These are phyloP conservation scores for Eurytoma californica DNA, from an alignment of 2,888 invertebrate genomes.

Conservation along the genomic window DNA sequence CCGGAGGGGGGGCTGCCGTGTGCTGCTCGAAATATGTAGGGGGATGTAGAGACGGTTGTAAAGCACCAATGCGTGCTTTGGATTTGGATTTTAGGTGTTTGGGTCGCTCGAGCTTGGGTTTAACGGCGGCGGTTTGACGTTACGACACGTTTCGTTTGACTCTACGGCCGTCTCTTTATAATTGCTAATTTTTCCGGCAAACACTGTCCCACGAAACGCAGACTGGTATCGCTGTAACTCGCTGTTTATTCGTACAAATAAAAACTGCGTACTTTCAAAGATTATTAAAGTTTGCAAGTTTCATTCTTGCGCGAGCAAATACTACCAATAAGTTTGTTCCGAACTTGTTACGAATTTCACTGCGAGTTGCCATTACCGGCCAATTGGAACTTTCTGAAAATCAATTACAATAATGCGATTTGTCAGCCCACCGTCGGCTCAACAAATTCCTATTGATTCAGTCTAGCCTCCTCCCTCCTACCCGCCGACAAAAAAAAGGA, in stretches of 20 bases:
- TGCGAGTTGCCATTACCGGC: too few relatives aligned
- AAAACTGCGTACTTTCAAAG: too few relatives aligned
- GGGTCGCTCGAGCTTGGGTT: neutral
- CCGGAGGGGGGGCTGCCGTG: neutral
- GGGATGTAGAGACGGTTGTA: conserved; percentile 25
- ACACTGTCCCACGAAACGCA: too few relatives aligned
- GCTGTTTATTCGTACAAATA: too few relatives aligned
- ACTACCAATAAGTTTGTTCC: too few relatives aligned
- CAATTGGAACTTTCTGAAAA: neutral
- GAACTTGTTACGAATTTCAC: too few relatives aligned
- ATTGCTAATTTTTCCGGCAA: neutral
- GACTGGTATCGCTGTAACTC: too few relatives aligned
- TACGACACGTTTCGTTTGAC: neutral
- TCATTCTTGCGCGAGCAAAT: too few relatives aligned
- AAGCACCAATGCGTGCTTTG: conserved; percentile 4
- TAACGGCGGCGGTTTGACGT: neutral
- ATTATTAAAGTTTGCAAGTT: too few relatives aligned
- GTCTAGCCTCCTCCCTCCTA: neutral
- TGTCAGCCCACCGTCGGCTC: too few relatives aligned
- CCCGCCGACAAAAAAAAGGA: conserved; percentile 9
- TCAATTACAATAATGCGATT: too few relatives aligned
- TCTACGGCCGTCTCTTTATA: neutral
- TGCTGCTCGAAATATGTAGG: neutral
- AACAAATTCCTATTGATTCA: too few relatives aligned
- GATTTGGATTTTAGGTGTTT: conserved; percentile 27